Base-by-base conservation (phyloP, 2,113 vertebrate species). In the Pao palembangensis region DNA sequence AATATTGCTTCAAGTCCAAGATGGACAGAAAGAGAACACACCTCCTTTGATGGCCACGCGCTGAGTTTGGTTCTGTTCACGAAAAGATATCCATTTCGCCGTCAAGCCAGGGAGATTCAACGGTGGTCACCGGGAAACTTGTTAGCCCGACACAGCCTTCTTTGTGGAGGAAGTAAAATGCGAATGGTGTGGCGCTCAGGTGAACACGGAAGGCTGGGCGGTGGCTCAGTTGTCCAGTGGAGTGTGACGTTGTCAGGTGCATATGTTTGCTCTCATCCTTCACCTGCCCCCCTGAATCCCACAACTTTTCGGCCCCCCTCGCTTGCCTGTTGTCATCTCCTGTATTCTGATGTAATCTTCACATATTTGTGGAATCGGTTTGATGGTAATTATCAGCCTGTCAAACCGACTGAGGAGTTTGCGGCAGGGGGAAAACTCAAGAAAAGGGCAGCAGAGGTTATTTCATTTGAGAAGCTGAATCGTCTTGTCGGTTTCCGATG, bases 341-440 rank as follows among this genome's bases (percentile, higher is more conserved):
- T 50, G 41, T 48, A 41, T 68, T 69, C 48, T 67, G 69, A 52
- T 79, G 64, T 78, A 63, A 52, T 28, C 84, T 81, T 71, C 73
- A 58, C 56, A 58, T 81, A 66, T 82, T 87, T 81, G 68, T 74
- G 50, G 49, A 75, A 75, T 73, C 66, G 20, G 31, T 87, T 73
- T 76, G 75, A 81, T 76, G 38, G 69, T 63, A 76, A 55, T 76
- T 66, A 79, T 78, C 66, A 51, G 69, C 31, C 65, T 82, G 78
- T 82, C 77, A 64, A 13, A 14, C 56, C 17, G 25, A 51, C 57
- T 57, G 69, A 69, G 53, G 52, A 68, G 64, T 73, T 75, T 76
- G 79, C 76, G 73, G 66, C 19, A 42, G 25, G 52, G 69, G 64
- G 62, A 16, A 12, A 49, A 61, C 5, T 18, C 60, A 49, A 62